Evolutionary conservation across 2,113 vertebrate genomes (phyloP), one percentile per base, ranked within the genome.

Genomic region (Chinchilla lanigera): DNA sequence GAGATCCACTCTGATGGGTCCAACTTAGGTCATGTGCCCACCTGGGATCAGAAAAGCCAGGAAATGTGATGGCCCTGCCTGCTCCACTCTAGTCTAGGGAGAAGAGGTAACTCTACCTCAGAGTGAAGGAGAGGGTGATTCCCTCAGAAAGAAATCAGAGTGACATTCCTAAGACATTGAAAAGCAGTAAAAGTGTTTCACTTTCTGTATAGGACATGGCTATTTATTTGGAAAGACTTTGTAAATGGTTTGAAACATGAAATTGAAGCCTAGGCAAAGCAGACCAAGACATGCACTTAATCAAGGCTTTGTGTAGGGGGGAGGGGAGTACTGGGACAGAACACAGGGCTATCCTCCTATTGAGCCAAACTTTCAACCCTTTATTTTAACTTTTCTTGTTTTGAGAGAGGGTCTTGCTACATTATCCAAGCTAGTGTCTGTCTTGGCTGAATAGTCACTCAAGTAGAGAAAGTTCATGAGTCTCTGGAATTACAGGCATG

Each of bases 11-110:
- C 82, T 85, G 81, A 92, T 65, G 75, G 75, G 56, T 26, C 61
- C 67, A 80, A 26, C 14, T 80, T 67, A 60, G 65, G 65, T 60
- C 87, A 89, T 8, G 3, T 93, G 56, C 9, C 14, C 4, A 90
- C 19, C n/a, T 82, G 75, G 73, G 41, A 92, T 92, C 71, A 90
- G 89, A 93, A 96, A 94, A 82, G 35, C 35, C 61, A 86, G 11
- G n/a, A 10, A 65, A 13, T 61, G 22, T n/a, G 22, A 54, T 38
- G 3, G 3, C 19, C 4, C 12, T 26, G 38, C 58, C 60, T 35
- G 19, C 47, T 38, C 50, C 38, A 24, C 35, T 77, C 65, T 60
- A 50, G 54, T 6, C 17, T 60, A 26, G 7, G 16, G 35, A 97
- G 47, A 77, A 93, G 0, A 87, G 63, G 41, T 54, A 73, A 2